phyloP scores from a whole-genome alignment of 2,113 vertebrate genomes.

The Apteryx owenii region DNA sequence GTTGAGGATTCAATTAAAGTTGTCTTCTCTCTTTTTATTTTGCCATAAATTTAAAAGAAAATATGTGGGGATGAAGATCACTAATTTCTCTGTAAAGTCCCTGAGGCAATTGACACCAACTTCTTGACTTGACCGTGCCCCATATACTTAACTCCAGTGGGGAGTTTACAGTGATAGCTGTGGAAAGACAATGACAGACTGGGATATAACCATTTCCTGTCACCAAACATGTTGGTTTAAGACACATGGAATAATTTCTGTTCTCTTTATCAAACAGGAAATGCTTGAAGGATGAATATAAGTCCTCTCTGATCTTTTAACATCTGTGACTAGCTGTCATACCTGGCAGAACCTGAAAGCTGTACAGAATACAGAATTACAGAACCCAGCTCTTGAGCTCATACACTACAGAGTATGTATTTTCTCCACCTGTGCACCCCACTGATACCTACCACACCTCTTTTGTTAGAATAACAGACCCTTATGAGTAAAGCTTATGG shows the following conservation, averaged over 20 bases:
- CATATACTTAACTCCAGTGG: background rate
- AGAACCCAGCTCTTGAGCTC: background rate
- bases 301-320: background rate
- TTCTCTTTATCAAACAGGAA: background rate
- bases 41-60: background rate
- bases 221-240: background rate
- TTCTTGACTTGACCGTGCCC: background rate
- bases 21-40: background rate
- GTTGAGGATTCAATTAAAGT: background rate
- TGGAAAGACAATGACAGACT: background rate
- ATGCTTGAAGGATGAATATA: background rate
- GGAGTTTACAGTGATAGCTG: background rate
- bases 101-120: background rate
- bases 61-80: background rate
- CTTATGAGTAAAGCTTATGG: background rate
- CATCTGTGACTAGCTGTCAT: background rate
- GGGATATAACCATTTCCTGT: background rate
- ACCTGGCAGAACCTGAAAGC: background rate
- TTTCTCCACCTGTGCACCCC: background rate
- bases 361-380: background rate
- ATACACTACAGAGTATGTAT: background rate
- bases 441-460: background rate
- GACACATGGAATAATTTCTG: background rate
- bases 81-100: background rate
- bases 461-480: background rate